A percentile compares a stretch with the other conserved stretches of the same genome.
These are phyloP conservation scores for Lutjanus argentimaculatus DNA, from an alignment of 2,797 vertebrate genomes.

Conservation along the genomic window DNA sequence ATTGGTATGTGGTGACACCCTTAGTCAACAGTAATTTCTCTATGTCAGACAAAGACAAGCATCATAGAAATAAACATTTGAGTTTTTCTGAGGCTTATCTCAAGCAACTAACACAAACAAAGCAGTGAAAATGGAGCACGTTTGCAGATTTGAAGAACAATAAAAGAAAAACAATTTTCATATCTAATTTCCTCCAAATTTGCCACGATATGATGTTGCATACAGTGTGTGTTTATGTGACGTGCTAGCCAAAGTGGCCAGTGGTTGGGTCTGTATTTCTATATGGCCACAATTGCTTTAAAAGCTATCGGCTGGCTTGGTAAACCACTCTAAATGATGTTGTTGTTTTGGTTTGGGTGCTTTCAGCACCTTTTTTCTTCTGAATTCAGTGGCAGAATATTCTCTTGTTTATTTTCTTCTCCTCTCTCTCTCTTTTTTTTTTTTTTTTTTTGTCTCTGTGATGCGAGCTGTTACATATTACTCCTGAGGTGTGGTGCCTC, in stretches of 20 bases:
- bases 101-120: slow-evolving; percentile 20
- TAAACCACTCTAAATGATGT: slow-evolving; percentile 72
- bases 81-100: slow-evolving; percentile 3
- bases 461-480: slow-evolving; percentile 85
- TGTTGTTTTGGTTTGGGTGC: slow-evolving; percentile 80
- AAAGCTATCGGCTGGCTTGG: slow-evolving; percentile 65
- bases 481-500: slow-evolving; percentile 87
- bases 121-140: slow-evolving; percentile 2
- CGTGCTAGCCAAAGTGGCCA: slow-evolving; percentile 46
- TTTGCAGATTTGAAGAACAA: slow-evolving; percentile 7
- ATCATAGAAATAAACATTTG: background rate
- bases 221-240: slow-evolving; percentile 53
- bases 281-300: slow-evolving; percentile 71
- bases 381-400: slow-evolving; percentile 74
- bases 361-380: slow-evolving; percentile 68
- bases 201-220: slow-evolving; percentile 29
- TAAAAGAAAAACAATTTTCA: slow-evolving; percentile 1
- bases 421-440: slow-evolving; percentile 30
- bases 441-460: slow-evolving; percentile 54
- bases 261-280: slow-evolving; percentile 61
- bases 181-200: slow-evolving; percentile 44
- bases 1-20: too few species aligned
- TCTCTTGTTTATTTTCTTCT: slow-evolving; percentile 74
- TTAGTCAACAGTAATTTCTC: slow-evolving; percentile 22
- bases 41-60: slow-evolving; percentile 33